A percentile compares a stretch with the other conserved stretches of the same genome.
Evolutionary conservation across 2,797 vertebrate genomes (phyloP).

Genomic region (Catharus ustulatus): DNA sequence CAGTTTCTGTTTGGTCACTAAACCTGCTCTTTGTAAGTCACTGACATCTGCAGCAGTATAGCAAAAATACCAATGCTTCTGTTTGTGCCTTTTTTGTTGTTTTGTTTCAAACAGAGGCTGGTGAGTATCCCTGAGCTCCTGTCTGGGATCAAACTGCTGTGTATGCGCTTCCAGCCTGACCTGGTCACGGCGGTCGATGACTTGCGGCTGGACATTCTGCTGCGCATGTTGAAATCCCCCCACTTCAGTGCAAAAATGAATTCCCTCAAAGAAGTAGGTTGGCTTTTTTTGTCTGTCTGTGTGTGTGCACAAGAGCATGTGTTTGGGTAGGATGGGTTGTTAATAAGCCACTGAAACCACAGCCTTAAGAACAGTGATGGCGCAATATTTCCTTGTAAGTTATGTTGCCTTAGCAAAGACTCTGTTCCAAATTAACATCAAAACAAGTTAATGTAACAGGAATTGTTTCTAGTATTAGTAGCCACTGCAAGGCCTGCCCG

Average conservation of each 20-base stretch:
- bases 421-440: not conserved
- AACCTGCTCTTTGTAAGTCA: not conserved
- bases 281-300: not conserved
- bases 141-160: conserved; percentile 96
- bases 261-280: conserved; percentile 95
- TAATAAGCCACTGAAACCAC: not conserved
- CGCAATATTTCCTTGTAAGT: not conserved
- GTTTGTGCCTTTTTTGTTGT: not conserved
- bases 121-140: conserved; percentile 97
- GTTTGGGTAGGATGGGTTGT: not conserved
- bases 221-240: conserved; percentile 97
- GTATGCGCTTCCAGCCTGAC: conserved; percentile 97
- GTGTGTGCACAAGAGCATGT: too few relatives aligned
- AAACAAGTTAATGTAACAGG: not conserved
- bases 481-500: not conserved
- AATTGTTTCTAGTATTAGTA: not conserved
- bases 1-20: not conserved
- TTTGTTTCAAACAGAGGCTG: conserved; percentile 81
- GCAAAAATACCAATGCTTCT: not conserved
- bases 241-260: conserved; percentile 99
- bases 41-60: not conserved
- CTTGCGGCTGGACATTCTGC: conserved; percentile 91
- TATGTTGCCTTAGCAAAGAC: not conserved
- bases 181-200: conserved; percentile 93
- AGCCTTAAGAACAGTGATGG: not conserved